These are phyloP conservation scores for Gymnodraco acuticeps DNA, from an alignment of 2,797 vertebrate species.

Conservation along the genomic window DNA sequence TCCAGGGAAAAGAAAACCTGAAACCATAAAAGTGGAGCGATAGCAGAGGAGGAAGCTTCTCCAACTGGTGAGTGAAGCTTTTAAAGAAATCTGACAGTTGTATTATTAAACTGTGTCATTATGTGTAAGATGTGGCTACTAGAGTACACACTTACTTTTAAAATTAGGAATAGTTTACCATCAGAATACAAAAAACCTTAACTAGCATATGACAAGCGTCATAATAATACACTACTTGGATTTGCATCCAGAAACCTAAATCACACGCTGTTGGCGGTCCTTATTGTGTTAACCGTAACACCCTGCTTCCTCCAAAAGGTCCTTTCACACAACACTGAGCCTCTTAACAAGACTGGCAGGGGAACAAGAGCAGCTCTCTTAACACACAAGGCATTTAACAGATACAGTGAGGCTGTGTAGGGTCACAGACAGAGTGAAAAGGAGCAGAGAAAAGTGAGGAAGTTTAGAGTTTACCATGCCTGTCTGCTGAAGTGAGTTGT, in stretches of 20 bases:
- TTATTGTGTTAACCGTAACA: conserved; percentile 68
- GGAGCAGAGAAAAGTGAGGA: conserved; percentile 6
- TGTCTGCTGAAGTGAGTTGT: conserved; percentile 18
- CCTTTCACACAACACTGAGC: conserved; percentile 67
- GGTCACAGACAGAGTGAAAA: conserved; percentile 19
- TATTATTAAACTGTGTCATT: conserved; percentile 31
- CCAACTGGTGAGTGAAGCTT: conserved; percentile 71
- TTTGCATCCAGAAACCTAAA: conserved; percentile 55
- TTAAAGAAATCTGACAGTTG: conserved; percentile 24
- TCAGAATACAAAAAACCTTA: background rate
- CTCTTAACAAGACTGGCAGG: conserved; percentile 70
- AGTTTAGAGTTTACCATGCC: conserved; percentile 13
- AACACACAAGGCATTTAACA: conserved; percentile 38
- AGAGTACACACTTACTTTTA: conserved; percentile 10
- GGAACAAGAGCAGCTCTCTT: conserved; percentile 67
- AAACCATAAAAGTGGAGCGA: conserved; percentile 46
- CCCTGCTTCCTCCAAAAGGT: conserved; percentile 65
- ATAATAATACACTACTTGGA: conserved; percentile 49
- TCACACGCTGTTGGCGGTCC: conserved; percentile 55
- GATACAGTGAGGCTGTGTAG: conserved; percentile 45
- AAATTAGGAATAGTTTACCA: conserved; percentile 12
- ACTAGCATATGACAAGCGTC: conserved; percentile 17
- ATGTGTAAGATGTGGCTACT: conserved; percentile 7
- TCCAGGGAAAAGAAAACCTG: conserved; percentile 47
- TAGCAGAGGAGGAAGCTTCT: conserved; percentile 47